These are phyloP conservation scores for Sisyra terminalis DNA, from an alignment of 2,888 invertebrate genomes.

Conservation along the genomic window DNA sequence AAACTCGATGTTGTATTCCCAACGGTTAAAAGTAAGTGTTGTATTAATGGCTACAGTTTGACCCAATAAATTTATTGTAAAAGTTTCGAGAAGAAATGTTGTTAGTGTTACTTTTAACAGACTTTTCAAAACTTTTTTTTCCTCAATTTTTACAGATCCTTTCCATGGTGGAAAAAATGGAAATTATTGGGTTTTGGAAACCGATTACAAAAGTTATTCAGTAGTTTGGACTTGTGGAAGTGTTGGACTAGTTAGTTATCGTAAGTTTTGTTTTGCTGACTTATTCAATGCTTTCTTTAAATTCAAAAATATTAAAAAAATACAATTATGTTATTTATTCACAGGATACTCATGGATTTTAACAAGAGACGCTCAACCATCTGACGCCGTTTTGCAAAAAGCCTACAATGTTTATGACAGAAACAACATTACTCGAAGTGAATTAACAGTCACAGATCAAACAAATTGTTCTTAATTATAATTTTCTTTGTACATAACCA, in stretches of 20 bases:
- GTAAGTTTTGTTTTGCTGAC: too few relatives aligned
- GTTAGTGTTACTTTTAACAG: too few relatives aligned
- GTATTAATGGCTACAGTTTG: background rate
- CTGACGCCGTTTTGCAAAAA: slow-evolving; percentile 35
- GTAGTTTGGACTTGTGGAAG: slow-evolving; percentile 45
- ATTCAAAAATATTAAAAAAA: slow-evolving; percentile 15
- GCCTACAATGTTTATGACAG: slow-evolving; percentile 39
- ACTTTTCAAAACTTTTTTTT: too few relatives aligned
- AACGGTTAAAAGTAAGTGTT: slow-evolving; percentile 33
- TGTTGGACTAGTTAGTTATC: slow-evolving; percentile 33
- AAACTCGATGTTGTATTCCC: slow-evolving; percentile 45
- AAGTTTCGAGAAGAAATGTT: too few relatives aligned
- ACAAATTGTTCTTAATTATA: slow-evolving; percentile 30
- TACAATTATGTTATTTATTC: slow-evolving; percentile 13
- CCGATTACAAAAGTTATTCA: slow-evolving; percentile 42
- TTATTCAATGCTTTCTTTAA: too few relatives aligned
- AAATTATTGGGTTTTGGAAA: slow-evolving; percentile 42
- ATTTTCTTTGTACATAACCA: too few relatives aligned
- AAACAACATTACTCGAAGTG: slow-evolving; percentile 36
- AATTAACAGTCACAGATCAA: slow-evolving; percentile 45
- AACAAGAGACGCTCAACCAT: slow-evolving; percentile 40
- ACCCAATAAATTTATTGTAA: background rate
- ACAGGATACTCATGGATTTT: slow-evolving; percentile 40
- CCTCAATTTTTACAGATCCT: too few relatives aligned
- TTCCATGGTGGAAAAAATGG: too few relatives aligned